Conservation (phyloP, 2,888 invertebrate genomes). For the Chesias legatella region DNA sequence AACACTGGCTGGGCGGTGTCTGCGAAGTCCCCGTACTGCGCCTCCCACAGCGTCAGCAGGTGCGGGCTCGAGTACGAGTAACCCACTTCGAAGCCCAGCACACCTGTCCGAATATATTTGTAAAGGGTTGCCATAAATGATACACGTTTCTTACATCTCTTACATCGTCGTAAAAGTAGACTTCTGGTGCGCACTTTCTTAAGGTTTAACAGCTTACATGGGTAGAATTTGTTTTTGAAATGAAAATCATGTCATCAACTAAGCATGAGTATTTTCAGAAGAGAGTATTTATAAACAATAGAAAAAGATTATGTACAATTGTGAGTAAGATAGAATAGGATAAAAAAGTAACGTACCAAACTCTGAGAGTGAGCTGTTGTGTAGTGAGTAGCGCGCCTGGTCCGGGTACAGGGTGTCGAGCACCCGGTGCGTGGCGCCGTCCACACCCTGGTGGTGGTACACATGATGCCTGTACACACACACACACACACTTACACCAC, state of each 20-base stretch:
- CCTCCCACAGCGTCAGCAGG: conserved; percentile 89
- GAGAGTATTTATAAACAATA: too few species aligned
- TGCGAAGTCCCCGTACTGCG: conserved; percentile 92
- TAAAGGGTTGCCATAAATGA: neutral
- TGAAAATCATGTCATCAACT: too few species aligned
- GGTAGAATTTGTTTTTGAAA: too few species aligned
- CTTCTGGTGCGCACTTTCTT: too few species aligned
- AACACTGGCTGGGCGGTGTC: conserved; percentile 85
- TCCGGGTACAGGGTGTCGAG: conserved; percentile 85
- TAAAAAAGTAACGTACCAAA: conserved; percentile 53
- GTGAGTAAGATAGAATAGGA: neutral
- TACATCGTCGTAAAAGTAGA: too few species aligned
- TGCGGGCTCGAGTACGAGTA: conserved; percentile 89
- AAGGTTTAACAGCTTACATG: too few species aligned
- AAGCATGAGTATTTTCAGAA: too few species aligned
- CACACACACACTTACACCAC: neutral
- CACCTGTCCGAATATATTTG: conserved; percentile 36
- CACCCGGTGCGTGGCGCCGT: conserved; percentile 83
- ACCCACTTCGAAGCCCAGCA: conserved; percentile 88
- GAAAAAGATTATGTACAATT: too few species aligned
- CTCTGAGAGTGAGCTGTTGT: conserved; percentile 91
- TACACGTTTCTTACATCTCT: too few species aligned
- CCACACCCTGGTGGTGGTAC: conserved; percentile 88
- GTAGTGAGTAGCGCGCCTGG: conserved; percentile 87
- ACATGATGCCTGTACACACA: conserved; percentile 84